Base-by-base conservation (phyloP, 1,140 invertebrate genomes). In the Schlechtendalia chinensis region DNA sequence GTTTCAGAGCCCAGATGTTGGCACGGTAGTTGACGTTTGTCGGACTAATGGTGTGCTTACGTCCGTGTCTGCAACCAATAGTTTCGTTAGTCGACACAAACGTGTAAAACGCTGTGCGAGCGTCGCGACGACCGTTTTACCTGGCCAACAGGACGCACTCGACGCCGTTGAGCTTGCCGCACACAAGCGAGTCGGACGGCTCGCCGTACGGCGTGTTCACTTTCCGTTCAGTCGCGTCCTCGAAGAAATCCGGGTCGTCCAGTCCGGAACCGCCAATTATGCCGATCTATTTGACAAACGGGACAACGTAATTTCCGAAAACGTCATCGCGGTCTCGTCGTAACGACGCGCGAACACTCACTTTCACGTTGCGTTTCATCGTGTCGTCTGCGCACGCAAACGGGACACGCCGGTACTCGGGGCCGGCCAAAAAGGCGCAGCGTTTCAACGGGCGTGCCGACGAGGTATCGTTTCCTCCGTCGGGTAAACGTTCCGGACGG, bases 261-360 rank as follows among this genome's bases (percentile, higher is more conserved):
- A 98, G 87, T 0, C 97, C 97, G 56, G 95, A 94, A 0, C 97
- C 97, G 27, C 96, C 96, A 86, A 99, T 98, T 58, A 99, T 97
- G 79, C 96, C 96, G 84, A 99, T 91, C 94, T 97, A 81, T 81
- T 85, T 8, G 32, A 39, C 3, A 39, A 39, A 4, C 32, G 8
- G 32, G 8, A 39, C 32, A 39, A 39, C 32, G 32, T 39, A 39
- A 39, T 4, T 39, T 39, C n/a, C n/a, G n/a, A n/a, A n/a, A 39
- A 39, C 32, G 32, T 4, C 32, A 39, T n/a, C 32, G 32, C 8
- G 32, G n/a, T 39, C 8, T 39, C 32, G 32, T 39, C 32, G 32
- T 39, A 39, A 39, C 3, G 8, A 3, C 32, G 8, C 8, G 3
- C 32, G 32, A 39, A 3, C 32, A 39, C 32, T 39, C 32, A 39